Conservation (phyloP, 2,888 invertebrate species). For the Latrodectus elegans region DNA sequence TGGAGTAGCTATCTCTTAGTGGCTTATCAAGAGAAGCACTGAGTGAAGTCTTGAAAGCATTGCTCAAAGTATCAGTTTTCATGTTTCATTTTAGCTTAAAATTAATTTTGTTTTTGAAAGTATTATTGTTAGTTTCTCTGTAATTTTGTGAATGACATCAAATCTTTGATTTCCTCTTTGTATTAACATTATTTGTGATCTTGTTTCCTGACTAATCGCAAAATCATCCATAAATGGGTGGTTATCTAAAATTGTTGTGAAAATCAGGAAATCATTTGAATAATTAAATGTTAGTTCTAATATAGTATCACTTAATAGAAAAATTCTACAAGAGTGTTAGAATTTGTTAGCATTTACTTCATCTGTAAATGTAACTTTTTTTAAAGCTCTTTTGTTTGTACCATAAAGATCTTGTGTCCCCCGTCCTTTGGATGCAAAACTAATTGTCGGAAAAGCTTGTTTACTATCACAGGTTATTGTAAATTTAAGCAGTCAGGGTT, state of each 20-base stretch:
- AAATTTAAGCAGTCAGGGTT: not conserved
- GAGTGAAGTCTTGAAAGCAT: too few species aligned
- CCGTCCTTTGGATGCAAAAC: not conserved
- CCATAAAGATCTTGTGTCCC: not conserved
- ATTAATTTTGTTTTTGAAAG: too few species aligned
- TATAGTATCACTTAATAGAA: not conserved
- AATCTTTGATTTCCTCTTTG: too few species aligned
- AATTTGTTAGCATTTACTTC: not conserved
- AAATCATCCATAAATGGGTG: not conserved
- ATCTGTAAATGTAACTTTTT: not conserved
- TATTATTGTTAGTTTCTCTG: too few species aligned
- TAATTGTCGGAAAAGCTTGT: not conserved
- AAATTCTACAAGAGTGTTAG: not conserved
- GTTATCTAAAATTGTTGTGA: not conserved
- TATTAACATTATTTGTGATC: too few species aligned
- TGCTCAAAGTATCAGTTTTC: too few species aligned
- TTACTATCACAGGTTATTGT: not conserved
- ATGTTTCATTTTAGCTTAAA: too few species aligned
- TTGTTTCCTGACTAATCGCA: not conserved
- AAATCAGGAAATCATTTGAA: not conserved
- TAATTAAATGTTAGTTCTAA: not conserved
- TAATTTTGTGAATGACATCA: too few species aligned
- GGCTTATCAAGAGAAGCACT: too few species aligned
- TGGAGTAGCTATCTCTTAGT: too few species aligned
- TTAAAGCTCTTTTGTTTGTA: not conserved